Base-by-base conservation (phyloP, 2,113 vertebrate genomes). In the Macquaria australasica region DNA sequence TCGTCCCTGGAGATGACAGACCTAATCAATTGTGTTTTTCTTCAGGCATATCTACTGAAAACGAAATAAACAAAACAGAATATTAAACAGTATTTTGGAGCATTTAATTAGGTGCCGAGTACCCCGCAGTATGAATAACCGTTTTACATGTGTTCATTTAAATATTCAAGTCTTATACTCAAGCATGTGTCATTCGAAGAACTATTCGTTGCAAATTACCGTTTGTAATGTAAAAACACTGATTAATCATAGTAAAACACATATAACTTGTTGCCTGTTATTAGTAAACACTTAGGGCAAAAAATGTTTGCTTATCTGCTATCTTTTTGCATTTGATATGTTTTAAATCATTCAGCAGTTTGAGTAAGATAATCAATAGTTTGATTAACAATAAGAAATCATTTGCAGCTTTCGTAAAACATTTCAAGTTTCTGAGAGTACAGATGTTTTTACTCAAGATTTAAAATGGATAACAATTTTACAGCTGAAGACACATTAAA, bases 1-100 rank as follows among this genome's bases (percentile, higher is more conserved):
- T 79, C 1, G 12, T 83, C 92, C 60, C 81, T 70, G 56, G 85
- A 90, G 91, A 82, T 62, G 69, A 12, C 69, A 84, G 63, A 62
- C 4, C 43, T 77, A 84, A 90, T 89, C 76, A 88, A 56, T 70
- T 75, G 48, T 88, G 14, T 48, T 84, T 88, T 85, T 85, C 73
- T 77, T 56, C 37, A 67, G 64, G 70, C 64, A 34, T 25, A 50
- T 79, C 69, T 50, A n/a, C 60, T 69, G 58, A 81, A 8, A 82
- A 73, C 21, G 0, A 77, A 81, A 60, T 53, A 58, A 86, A 58
- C 20, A 81, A 25, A 72, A 63, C 48, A 45, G 25, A 74, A 45
- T 77, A 43, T 79, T 37, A 43, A 64, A 69, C 4, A 55, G 21
- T n/a, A 51, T 68, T 71, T 73, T 58, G 15, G 12, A 83, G 20